phyloP scores from a whole-genome alignment of 2,888 invertebrate genomes.

The Catocala fraxini region DNA sequence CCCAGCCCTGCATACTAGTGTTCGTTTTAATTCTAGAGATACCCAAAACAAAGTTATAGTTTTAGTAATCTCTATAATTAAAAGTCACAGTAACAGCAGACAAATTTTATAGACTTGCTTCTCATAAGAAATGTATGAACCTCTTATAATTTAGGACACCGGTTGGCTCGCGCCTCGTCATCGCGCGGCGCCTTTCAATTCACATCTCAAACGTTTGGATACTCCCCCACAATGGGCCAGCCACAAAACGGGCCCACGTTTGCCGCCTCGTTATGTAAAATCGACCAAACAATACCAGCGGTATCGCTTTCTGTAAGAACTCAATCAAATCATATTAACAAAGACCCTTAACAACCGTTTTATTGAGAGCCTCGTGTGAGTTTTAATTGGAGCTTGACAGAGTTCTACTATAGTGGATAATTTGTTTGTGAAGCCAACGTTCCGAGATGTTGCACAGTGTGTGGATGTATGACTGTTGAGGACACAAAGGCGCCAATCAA shows the following conservation, averaged over 20 bases:
- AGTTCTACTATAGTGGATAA: constrained; percentile 47
- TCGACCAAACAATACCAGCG: constrained; percentile 79
- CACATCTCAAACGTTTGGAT: constrained; percentile 80
- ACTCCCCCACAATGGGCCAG: constrained; percentile 78
- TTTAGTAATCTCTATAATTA: too few relatives aligned
- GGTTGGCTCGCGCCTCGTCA: constrained; percentile 78
- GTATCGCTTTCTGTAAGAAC: constrained; percentile 84
- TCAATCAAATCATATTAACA: constrained; percentile 84
- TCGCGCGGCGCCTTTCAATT: constrained; percentile 85
- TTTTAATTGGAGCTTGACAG: constrained; percentile 47
- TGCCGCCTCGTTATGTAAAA: constrained; percentile 86
- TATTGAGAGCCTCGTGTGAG: constrained; percentile 44
- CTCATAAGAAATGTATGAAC: too few relatives aligned
- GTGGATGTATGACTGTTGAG: constrained; percentile 27
- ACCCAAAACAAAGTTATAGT: too few relatives aligned
- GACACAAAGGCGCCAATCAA: constrained; percentile 57
- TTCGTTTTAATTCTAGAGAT: too few relatives aligned
- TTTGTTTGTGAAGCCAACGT: constrained; percentile 18
- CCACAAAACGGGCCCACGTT: constrained; percentile 75
- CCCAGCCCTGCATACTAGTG: too few relatives aligned
- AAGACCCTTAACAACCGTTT: constrained; percentile 67
- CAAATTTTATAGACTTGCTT: too few relatives aligned
- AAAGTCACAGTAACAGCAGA: too few relatives aligned
- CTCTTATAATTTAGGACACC: constrained; percentile 48
- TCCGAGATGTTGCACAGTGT: constrained; percentile 33